phyloP scores from a whole-genome alignment of 2,888 invertebrate species.

The Hofmannophila pseudospretella region DNA sequence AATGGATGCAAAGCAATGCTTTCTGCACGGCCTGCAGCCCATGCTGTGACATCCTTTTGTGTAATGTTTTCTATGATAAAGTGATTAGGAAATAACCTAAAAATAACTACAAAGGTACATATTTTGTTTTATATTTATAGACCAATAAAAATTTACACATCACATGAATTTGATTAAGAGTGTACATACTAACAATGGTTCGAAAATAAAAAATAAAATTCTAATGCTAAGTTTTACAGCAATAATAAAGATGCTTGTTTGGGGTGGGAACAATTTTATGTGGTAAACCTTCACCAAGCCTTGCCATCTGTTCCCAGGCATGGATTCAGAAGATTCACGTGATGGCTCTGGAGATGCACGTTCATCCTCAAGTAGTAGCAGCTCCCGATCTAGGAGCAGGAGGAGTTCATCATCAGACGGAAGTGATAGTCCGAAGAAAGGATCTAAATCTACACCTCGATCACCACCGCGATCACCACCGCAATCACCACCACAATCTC shows the following conservation, averaged over 20 bases:
- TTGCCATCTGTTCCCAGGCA: constrained; percentile 57
- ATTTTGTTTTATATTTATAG: too few species aligned
- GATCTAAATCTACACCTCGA: constrained; percentile 47
- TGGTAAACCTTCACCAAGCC: constrained; percentile 23
- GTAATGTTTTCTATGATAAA: too few species aligned
- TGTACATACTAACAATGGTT: constrained; percentile 20
- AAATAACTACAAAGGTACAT: too few species aligned
- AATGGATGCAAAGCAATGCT: too few species aligned
- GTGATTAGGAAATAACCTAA: too few species aligned
- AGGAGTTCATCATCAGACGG: constrained; percentile 60
- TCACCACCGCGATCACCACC: constrained; percentile 33
- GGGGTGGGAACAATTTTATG: constrained; percentile 24
- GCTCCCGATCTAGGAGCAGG: constrained; percentile 64
- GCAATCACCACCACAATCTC: constrained; percentile 39
- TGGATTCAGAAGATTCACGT: constrained; percentile 81
- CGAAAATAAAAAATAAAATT: too few species aligned
- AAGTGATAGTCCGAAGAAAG: constrained; percentile 59
- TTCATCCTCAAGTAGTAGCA: constrained; percentile 71
- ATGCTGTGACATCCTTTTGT: too few species aligned
- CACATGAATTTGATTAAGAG: constrained; percentile 1
- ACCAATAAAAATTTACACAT: too few species aligned
- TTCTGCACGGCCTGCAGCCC: too few species aligned
- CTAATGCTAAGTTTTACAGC: constrained; percentile 9
- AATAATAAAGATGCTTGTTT: constrained; percentile 37
- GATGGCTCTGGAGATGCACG: constrained; percentile 64